phyloP scores from a whole-genome alignment of 2,888 invertebrate species.

The Drosophila atroscutellata region DNA sequence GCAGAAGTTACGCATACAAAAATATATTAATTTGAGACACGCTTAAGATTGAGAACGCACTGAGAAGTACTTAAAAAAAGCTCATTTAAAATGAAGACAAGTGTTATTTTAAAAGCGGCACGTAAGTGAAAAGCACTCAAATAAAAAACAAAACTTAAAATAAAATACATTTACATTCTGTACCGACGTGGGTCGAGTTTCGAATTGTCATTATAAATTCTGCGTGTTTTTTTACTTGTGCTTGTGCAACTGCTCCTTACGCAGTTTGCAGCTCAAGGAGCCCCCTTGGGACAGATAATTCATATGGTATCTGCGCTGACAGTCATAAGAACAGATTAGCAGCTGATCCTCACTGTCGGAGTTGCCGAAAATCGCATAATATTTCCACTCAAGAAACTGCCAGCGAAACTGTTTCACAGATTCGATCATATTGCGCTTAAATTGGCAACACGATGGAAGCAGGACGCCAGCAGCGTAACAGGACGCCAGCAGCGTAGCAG shows the following conservation, averaged over 20 bases:
- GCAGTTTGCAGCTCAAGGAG: constrained; percentile 96
- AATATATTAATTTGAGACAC: constrained; percentile 41
- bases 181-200: constrained; percentile 1
- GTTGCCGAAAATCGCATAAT: constrained; percentile 99
- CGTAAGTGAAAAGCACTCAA: constrained; percentile 15
- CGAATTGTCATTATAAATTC: constrained; percentile 6
- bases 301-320: constrained; percentile 99
- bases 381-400: constrained; percentile 99
- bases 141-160: background rate
- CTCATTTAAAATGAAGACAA: constrained; percentile 37
- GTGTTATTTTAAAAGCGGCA: constrained; percentile 64
- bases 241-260: constrained; percentile 93
- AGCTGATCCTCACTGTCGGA: constrained; percentile 99
- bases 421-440: constrained; percentile 98
- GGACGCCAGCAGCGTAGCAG: constrained; percentile 83
- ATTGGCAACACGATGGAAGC: constrained; percentile 99
- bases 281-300: constrained; percentile 99
- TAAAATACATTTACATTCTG: constrained; percentile 21
- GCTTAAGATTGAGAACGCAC: constrained; percentile 44
- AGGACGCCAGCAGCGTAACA: constrained; percentile 85
- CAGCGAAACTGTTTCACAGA: constrained; percentile 99
- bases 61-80: constrained; percentile 48
- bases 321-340: constrained; percentile 98
- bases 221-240: constrained; percentile 59
- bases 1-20: constrained; percentile 38